phyloP scores from a whole-genome alignment of 2,888 invertebrate species.

The Hirtodrosophila duncani region DNA sequence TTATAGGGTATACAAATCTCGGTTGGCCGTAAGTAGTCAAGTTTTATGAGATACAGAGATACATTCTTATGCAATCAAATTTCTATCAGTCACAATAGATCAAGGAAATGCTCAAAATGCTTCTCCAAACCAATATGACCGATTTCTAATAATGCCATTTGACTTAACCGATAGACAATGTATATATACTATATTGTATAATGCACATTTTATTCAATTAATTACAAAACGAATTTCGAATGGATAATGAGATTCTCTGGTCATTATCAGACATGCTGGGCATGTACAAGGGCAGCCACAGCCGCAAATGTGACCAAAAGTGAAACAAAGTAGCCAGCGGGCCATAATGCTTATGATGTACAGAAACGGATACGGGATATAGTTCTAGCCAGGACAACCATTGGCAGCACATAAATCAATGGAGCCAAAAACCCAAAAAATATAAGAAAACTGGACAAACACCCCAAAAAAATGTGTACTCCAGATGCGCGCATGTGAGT shows the following conservation, averaged over 20 bases:
- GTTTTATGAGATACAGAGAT: too few relatives aligned
- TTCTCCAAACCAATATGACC: conserved; percentile 9
- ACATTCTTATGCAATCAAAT: conserved; percentile 17
- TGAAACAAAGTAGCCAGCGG: conserved; percentile 63
- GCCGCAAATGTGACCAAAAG: conserved; percentile 70
- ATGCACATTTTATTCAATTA: conserved; percentile 70
- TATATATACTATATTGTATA: conserved; percentile 27
- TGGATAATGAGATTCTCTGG: conserved; percentile 67
- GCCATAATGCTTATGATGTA: conserved; percentile 47
- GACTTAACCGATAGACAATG: neutral
- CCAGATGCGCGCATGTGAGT: conserved; percentile 67
- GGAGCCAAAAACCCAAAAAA: conserved; percentile 37
- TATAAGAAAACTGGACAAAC: neutral
- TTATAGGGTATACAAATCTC: too few relatives aligned
- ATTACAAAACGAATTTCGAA: conserved; percentile 68
- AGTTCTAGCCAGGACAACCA: conserved; percentile 15
- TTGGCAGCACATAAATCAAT: conserved; percentile 62
- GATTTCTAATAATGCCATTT: too few relatives aligned
- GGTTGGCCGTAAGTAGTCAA: too few relatives aligned
- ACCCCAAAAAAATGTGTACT: conserved; percentile 24
- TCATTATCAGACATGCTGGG: conserved; percentile 67
- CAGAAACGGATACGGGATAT: conserved; percentile 36
- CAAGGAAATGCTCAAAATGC: too few relatives aligned
- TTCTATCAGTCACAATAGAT: too few relatives aligned
- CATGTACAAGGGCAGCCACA: conserved; percentile 58